Conservation (phyloP, 2,888 invertebrate species). For the Oxytorus armatus region DNA sequence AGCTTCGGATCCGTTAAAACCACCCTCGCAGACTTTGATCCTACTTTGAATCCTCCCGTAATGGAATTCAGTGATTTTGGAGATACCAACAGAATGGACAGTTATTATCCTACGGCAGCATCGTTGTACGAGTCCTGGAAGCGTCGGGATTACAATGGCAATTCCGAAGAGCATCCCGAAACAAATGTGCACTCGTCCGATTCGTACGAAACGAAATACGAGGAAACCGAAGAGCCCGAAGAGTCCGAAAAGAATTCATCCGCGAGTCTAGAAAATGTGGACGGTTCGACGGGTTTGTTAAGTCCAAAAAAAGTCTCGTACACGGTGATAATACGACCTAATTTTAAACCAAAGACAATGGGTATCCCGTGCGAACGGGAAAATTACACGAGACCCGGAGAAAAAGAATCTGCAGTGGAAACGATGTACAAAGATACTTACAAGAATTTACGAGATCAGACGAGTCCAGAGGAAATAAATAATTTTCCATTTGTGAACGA, state of each 20-base stretch:
- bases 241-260: not conserved
- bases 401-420: conserved; percentile 22
- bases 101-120: conserved; percentile 30
- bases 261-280: conserved; percentile 15
- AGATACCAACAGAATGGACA: not conserved
- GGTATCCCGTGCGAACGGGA: conserved; percentile 28
- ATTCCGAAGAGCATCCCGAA: conserved; percentile 13
- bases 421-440: not conserved
- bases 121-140: conserved; percentile 67
- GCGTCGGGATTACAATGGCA: conserved; percentile 34
- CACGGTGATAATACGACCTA: conserved; percentile 57
- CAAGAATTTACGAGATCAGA: conserved; percentile 38
- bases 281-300: conserved; percentile 10
- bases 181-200: conserved; percentile 7
- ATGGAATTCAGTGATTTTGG: not conserved
- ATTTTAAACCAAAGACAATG: conserved; percentile 38
- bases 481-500: conserved; percentile 48
- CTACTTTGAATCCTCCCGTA: conserved; percentile 8
- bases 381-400: conserved; percentile 4
- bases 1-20: conserved; percentile 2
- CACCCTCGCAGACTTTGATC: not conserved
- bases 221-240: conserved; percentile 7
- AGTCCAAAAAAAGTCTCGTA: conserved; percentile 61
- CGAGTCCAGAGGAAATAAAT: conserved; percentile 25
- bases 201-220: not conserved